Base-by-base conservation (phyloP, 2,113 vertebrate genomes). In the Copsychus sechellarum region DNA sequence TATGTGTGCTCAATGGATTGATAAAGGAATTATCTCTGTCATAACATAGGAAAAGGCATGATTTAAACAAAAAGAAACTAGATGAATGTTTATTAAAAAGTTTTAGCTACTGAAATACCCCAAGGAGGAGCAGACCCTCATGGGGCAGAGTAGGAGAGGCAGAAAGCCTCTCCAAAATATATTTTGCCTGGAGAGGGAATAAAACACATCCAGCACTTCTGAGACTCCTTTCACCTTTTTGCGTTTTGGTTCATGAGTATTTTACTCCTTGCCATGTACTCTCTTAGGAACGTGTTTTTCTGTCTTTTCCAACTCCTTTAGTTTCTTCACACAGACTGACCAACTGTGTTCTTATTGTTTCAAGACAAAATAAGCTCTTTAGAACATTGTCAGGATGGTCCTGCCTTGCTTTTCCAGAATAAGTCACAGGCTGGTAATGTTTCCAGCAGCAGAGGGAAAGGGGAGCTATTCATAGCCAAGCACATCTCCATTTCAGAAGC, bases 401-500 rank as follows among this genome's bases (percentile, higher is more conserved):
- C 81, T 83, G 71, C 58, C 47, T 62, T 58, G 34, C 40, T 92
- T 29, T 77, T 73, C 82, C 76, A 81, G 58, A 70, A 5, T 19
- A 80, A 93, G 54, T 48, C 66, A 65, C 19, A 13, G 77, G 31
- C 48, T 43, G 43, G 66, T 31, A 29, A 20, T 25, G 18, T 56
- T 93, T 71, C 51, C 79, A 94, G 71, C 51, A 26, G 15, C 5
- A 60, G 34, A 24, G 29, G 54, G 42, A 86, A 91, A 94, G 51
- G 1, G 5, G 58, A 92, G 64, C 64, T 94, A 78, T 93, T 90
- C 87, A 62, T 74, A 93, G 95, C 74, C 1, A 4, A 73, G 40
- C 29, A 50, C 56, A 93, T 94, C 81, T 95, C 79, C 92, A 96
- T 90, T 96, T 96, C 94, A 94, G 72, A 93, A 62, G 74, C 56